These are phyloP conservation scores for Ceratina japonica DNA, from an alignment of 1,140 invertebrate genomes.

Conservation along the genomic window DNA sequence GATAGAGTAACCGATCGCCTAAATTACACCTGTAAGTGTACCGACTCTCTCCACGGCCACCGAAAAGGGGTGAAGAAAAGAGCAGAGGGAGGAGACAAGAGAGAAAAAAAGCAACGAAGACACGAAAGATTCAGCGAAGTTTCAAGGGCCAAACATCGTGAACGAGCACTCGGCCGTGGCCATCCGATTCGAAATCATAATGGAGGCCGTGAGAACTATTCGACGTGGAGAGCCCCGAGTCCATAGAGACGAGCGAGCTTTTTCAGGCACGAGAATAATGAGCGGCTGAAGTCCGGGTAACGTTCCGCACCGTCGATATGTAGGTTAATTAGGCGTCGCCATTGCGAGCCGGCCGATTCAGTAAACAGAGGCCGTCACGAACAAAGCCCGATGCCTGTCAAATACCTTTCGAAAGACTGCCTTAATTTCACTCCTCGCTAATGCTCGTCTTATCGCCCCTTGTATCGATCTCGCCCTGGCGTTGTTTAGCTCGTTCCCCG, in stretches of 20 bases:
- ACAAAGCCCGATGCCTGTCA: slow-evolving; percentile 12
- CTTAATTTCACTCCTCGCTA: slow-evolving; percentile 17
- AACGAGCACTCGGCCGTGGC: neutral
- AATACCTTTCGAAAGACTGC: slow-evolving; percentile 19
- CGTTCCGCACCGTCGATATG: slow-evolving; percentile 23
- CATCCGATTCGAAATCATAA: slow-evolving; percentile 7
- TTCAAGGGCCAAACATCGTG: neutral
- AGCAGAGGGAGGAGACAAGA: neutral
- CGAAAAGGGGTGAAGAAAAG: neutral
- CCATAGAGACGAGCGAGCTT: neutral
- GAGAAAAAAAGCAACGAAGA: neutral
- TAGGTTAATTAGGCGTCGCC: slow-evolving; percentile 42
- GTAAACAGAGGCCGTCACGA: neutral
- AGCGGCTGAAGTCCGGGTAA: slow-evolving; percentile 27
- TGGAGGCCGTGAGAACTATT: neutral
- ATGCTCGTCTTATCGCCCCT: neutral
- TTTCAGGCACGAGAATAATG: slow-evolving; percentile 35
- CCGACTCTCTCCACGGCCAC: too few relatives aligned
- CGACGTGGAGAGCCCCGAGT: neutral
- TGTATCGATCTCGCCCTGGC: neutral
- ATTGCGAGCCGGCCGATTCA: slow-evolving; percentile 1
- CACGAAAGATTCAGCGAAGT: neutral
- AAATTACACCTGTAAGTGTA: too few relatives aligned
- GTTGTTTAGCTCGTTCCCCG: neutral
- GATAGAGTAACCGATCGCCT: too few relatives aligned